phyloP scores from a whole-genome alignment of 2,888 invertebrate genomes.

The Uloborus plumipes region DNA sequence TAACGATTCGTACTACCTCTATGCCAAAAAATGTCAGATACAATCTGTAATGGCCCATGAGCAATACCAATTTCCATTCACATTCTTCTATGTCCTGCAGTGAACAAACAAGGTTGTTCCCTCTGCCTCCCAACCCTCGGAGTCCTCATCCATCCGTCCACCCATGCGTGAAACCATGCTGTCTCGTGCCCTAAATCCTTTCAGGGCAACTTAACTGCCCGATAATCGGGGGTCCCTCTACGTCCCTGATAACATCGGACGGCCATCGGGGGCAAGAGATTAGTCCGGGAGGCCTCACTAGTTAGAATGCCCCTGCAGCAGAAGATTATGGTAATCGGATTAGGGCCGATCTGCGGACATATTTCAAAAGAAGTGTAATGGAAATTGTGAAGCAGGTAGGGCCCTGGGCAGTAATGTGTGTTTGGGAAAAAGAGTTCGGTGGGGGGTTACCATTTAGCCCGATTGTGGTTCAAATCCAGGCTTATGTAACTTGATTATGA shows the following conservation, averaged over 20 bases:
- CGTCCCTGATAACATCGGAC: slow-evolving; percentile 38
- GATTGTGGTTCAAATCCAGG: too few species aligned
- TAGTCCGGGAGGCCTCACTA: slow-evolving; percentile 20
- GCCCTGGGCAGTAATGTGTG: too few species aligned
- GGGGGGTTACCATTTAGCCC: too few species aligned
- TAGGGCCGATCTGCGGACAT: slow-evolving; percentile 51
- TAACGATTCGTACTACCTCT: too few species aligned
- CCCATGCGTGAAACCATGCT: slow-evolving; percentile 36
- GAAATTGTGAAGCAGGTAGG: slow-evolving; percentile 2
- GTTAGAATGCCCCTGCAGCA: slow-evolving; percentile 2
- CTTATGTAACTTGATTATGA: too few species aligned
- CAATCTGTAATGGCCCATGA: too few species aligned
- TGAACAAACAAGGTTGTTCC: too few species aligned
- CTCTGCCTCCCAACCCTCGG: not conserved
- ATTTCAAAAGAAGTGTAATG: slow-evolving; percentile 34
- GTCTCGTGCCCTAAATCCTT: slow-evolving; percentile 31
- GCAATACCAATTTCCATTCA: too few species aligned
- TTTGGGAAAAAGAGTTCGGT: too few species aligned
- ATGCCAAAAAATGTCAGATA: too few species aligned
- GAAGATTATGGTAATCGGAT: slow-evolving; percentile 57
- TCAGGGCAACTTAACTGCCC: slow-evolving; percentile 38
- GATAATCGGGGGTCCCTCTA: slow-evolving; percentile 11
- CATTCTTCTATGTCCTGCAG: too few species aligned
- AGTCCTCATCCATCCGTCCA: not conserved
- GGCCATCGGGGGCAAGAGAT: slow-evolving; percentile 20